Evolutionary conservation across 2,888 invertebrate species (phyloP).

Genomic region (Drosophila mimica): DNA sequence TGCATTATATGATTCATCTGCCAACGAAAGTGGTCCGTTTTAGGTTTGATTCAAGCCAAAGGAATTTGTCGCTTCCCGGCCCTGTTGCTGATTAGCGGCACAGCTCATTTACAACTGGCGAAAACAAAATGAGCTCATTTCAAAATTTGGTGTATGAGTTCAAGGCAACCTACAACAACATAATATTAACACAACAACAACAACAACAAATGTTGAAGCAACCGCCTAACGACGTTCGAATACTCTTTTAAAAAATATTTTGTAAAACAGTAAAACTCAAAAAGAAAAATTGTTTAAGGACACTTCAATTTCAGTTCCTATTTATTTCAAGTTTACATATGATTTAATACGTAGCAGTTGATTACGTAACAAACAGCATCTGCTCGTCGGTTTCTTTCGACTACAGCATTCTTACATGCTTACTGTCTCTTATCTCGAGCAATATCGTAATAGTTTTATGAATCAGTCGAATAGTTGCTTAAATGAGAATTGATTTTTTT

Average conservation of each 20-base stretch:
- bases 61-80: constrained; percentile 51
- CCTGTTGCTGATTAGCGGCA: constrained; percentile 43
- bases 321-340: background rate
- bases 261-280: too few relatives aligned
- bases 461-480: background rate
- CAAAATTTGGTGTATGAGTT: constrained; percentile 23
- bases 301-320: background rate
- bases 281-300: background rate
- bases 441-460: background rate
- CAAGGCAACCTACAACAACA: constrained; percentile 29
- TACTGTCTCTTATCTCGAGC: background rate
- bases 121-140: constrained; percentile 47
- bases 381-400: background rate
- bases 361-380: background rate
- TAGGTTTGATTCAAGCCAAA: constrained; percentile 46
- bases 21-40: constrained; percentile 12
- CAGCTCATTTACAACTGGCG: constrained; percentile 37
- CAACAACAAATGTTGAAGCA: constrained; percentile 2
- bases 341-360: background rate
- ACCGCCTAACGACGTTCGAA: background rate
- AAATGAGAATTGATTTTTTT: background rate
- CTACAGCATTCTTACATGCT: too few relatives aligned
- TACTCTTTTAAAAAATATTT: background rate
- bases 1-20: constrained; percentile 40
- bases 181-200: constrained; percentile 18